Evolutionary conservation across 2,797 vertebrate genomes (phyloP), one percentile per base, ranked within the genome.

Genomic region (Danio kyathit): DNA sequence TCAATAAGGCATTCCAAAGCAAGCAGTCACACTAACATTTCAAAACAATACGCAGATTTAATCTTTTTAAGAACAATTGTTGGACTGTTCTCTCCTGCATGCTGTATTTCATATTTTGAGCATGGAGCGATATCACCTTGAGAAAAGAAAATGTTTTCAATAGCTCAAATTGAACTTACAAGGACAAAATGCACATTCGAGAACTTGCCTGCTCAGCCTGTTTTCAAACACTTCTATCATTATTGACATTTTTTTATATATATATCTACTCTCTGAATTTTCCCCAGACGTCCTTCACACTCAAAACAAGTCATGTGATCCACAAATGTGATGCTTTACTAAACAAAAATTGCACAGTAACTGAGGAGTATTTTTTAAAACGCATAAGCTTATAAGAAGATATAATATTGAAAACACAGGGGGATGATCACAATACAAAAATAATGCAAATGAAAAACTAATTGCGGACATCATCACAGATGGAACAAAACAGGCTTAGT

Each of bases 11-110:
- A 43, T 21, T 48, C 12, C 46, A 48, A 44, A 38, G 7, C 19
- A 16, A 29, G 46, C 10, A 49, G 3, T 49, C 2, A 1, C 8
- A 48, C 49, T 17, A 11, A 40, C 16, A 70, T 70, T 40, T 71
- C 3, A n/a, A 54, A 71, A 71, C 16, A 19, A 4, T 6, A 46
- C 2, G 6, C 13, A 51, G 3, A 38, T 8, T 16, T 11, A 49
- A 16, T 51, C 13, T 14, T 29, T 29, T 29, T 1, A 29, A 51
- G 66, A 51, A 38, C 48, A 52, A 40, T 13, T 52, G 40, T 1
- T 43, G 51, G 38, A 71, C 38, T n/a, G 21, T 69, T 48, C 29
- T 52, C 51, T 40, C n/a, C 69, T 41, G 16, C n/a, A 70, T 70
- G 14, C 21, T 16, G 21, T n/a, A 38, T 52, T 41, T 13, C 16